These are phyloP conservation scores for Gobiocypris rarus DNA, from an alignment of 2,113 vertebrate species.

Conservation along the genomic window DNA sequence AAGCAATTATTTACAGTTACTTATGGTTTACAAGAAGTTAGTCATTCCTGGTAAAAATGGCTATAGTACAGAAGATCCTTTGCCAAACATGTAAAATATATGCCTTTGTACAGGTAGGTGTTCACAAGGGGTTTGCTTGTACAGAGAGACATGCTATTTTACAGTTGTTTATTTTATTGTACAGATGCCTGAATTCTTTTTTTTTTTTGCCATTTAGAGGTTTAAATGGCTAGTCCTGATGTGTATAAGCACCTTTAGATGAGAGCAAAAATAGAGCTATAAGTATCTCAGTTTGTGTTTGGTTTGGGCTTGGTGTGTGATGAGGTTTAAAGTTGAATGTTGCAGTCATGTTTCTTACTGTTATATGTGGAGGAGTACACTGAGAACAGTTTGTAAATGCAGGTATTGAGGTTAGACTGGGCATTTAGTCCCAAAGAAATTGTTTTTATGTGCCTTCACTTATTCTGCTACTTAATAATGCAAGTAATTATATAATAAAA, in stretches of 20 bases:
- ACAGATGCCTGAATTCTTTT: slow-evolving; percentile 46
- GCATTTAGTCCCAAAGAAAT: neutral
- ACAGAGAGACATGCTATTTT: slow-evolving; percentile 40
- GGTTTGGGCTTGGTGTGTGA: slow-evolving; percentile 12
- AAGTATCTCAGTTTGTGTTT: slow-evolving; percentile 36
- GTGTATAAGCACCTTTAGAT: slow-evolving; percentile 50
- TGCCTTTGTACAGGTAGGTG: slow-evolving; percentile 48
- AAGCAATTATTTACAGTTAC: slow-evolving; percentile 41
- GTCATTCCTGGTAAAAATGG: slow-evolving; percentile 36
- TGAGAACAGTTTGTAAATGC: neutral
- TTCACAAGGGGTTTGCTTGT: slow-evolving; percentile 21
- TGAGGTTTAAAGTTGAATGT: slow-evolving; percentile 23
- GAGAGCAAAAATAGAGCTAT: slow-evolving; percentile 29
- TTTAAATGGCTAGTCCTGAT: slow-evolving; percentile 52
- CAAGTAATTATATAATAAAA: slow-evolving; percentile 16
- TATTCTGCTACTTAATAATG: slow-evolving; percentile 27
- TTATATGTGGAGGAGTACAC: neutral
- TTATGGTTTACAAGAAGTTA: slow-evolving; percentile 29
- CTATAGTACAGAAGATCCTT: slow-evolving; percentile 38
- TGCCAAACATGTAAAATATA: slow-evolving; percentile 45
- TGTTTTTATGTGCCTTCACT: slow-evolving; percentile 2
- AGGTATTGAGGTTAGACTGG: neutral
- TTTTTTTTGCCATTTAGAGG: slow-evolving; percentile 20
- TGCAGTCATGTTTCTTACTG: neutral
- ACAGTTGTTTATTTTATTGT: slow-evolving; percentile 49